These are phyloP conservation scores for Tethya wilhelma DNA, from an alignment of 37 sponge, comb jelly and placozoan genomes.

Conservation along the genomic window DNA sequence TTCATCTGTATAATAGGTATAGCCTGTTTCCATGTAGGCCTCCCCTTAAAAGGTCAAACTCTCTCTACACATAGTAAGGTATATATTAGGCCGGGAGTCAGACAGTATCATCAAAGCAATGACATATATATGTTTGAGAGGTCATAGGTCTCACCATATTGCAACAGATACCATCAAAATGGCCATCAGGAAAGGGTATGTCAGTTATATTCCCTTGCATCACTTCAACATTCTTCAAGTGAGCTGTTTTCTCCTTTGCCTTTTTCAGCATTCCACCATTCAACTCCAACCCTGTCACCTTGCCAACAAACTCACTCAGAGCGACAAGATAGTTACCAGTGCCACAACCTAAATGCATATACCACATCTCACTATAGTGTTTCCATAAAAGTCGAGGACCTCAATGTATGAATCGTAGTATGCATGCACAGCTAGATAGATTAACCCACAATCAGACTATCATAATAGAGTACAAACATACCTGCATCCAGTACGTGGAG, in stretches of 20 bases:
- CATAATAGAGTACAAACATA: neutral
- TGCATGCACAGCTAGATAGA: neutral
- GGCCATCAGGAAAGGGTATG: conserved; percentile 19
- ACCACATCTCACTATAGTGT: no score
- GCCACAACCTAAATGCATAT: conserved; percentile 59
- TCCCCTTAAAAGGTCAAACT: no score
- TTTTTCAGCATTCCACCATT: conserved; percentile 28
- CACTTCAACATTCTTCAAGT: conserved; percentile 25
- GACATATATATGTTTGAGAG: no score
- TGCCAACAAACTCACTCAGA: conserved; percentile 28
- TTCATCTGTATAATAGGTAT: no score
- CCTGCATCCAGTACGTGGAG: conserved; percentile 31
- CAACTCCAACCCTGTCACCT: conserved; percentile 27
- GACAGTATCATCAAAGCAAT: no score
- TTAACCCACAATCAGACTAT: neutral
- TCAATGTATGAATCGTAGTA: no score
- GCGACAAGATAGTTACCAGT: conserved; percentile 44
- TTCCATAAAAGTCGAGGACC: no score
- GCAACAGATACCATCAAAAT: conserved; percentile 30
- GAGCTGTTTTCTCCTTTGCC: conserved; percentile 12
- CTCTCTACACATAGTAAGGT: no score
- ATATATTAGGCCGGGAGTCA: no score
- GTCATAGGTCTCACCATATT: conserved; percentile 6
- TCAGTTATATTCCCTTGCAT: conserved; percentile 1
- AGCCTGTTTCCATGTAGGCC: no score